Evolutionary conservation across 2,888 invertebrate species (phyloP).

Genomic region (Itoplectis maculator): DNA sequence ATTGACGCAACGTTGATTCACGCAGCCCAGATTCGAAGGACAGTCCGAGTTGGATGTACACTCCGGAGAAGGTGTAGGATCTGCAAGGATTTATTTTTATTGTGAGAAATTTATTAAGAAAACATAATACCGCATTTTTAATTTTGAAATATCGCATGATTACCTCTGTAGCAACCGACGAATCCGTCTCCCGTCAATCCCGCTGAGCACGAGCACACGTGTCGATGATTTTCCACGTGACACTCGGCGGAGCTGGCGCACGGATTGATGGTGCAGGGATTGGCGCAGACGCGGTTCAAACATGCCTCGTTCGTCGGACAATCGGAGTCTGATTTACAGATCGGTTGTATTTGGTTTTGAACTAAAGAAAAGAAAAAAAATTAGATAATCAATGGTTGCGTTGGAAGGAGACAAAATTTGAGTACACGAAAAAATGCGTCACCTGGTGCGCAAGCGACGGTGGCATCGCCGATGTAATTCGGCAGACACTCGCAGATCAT

Average conservation of each 20-base stretch:
- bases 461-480: conserved; percentile 94
- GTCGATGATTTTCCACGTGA: conserved; percentile 90
- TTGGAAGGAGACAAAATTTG: neutral
- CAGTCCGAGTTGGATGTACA: conserved; percentile 92
- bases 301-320: conserved; percentile 91
- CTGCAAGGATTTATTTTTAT: conserved; percentile 69
- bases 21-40: conserved; percentile 91
- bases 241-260: conserved; percentile 93
- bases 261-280: conserved; percentile 90
- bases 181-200: conserved; percentile 93
- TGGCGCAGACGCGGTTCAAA: conserved; percentile 90
- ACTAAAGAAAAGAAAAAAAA: conserved; percentile 68
- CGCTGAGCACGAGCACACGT: conserved; percentile 91
- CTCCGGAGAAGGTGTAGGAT: conserved; percentile 86
- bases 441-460: conserved; percentile 93
- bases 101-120: neutral
- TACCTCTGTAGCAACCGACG: conserved; percentile 89
- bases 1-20: conserved; percentile 91
- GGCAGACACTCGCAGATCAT: conserved; percentile 95
- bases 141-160: conserved; percentile 6
- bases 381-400: neutral
- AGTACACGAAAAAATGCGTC: neutral
- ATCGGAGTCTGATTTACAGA: conserved; percentile 90
- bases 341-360: conserved; percentile 84
- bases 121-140: neutral